Evolutionary conservation across 2,113 vertebrate genomes (phyloP).

Genomic region (Nannospalax galili): DNA sequence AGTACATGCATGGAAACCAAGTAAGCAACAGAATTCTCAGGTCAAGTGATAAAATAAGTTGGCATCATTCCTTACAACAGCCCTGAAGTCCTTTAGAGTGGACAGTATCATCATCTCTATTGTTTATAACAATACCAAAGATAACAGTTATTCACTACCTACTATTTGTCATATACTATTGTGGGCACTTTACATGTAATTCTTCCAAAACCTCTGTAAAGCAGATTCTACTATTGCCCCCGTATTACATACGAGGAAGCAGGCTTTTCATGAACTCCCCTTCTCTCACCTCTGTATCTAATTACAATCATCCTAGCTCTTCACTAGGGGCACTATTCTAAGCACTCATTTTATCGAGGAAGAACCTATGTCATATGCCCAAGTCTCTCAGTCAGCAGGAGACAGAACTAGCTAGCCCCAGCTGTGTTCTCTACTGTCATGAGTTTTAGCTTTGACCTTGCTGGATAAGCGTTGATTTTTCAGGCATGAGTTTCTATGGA

Average conservation of each 20-base stretch:
- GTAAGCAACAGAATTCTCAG: slow-evolving; percentile 25
- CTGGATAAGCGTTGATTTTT: neutral
- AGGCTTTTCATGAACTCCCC: neutral
- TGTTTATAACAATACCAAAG: neutral
- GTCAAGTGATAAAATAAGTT: neutral
- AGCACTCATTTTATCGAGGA: neutral
- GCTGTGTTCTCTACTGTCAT: neutral
- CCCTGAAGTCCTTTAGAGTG: neutral
- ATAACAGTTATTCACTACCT: neutral
- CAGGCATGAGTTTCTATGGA: neutral
- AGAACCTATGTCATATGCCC: neutral
- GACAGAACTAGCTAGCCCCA: neutral
- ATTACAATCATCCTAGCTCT: neutral
- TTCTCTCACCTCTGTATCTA: neutral
- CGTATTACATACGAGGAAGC: neutral
- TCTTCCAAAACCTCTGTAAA: neutral
- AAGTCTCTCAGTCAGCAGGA: neutral
- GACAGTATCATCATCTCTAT: neutral
- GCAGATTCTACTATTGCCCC: neutral
- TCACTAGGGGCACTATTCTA: neutral
- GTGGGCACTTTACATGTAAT: slow-evolving; percentile 12
- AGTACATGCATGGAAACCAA: neutral
- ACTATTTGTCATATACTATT: neutral
- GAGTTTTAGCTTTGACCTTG: neutral
- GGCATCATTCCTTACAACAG: neutral